Conservation (phyloP, 2,888 invertebrate genomes). For the Stenotaenia linearis region DNA sequence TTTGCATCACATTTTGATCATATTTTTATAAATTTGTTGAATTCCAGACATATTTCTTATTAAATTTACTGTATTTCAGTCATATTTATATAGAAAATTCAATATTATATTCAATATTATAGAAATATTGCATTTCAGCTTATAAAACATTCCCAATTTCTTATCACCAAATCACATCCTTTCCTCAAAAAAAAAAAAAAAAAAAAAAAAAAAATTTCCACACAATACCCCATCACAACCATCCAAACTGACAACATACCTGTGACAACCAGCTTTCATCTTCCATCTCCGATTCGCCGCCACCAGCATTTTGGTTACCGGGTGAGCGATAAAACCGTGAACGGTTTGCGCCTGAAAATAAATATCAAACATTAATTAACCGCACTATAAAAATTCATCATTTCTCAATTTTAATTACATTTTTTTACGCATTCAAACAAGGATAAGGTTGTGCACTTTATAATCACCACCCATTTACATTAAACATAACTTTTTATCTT, state of each 20-base stretch:
- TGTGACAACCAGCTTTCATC: conserved; percentile 87
- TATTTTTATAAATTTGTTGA: too few relatives aligned
- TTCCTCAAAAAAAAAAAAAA: too few relatives aligned
- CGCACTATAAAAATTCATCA: conserved; percentile 8
- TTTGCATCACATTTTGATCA: too few relatives aligned
- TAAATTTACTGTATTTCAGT: too few relatives aligned
- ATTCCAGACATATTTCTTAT: too few relatives aligned
- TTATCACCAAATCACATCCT: background rate
- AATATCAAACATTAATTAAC: conserved; percentile 26
- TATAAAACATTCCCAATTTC: too few relatives aligned
- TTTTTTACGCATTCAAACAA: background rate
- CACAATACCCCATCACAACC: background rate
- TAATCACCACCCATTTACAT: background rate
- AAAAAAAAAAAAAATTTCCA: background rate
- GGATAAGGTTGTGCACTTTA: background rate
- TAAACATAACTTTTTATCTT: background rate
- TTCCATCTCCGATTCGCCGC: conserved; percentile 51
- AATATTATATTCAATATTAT: too few relatives aligned
- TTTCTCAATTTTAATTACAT: background rate
- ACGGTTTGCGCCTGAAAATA: conserved; percentile 1
- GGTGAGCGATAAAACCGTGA: background rate
- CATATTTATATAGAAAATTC: too few relatives aligned
- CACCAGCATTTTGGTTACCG: background rate
- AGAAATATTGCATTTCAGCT: too few relatives aligned
- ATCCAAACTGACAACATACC: conserved; percentile 42